Evolutionary conservation across 2,113 vertebrate species (phyloP), one percentile per base, ranked within the genome.

Genomic region (Equus quagga): DNA sequence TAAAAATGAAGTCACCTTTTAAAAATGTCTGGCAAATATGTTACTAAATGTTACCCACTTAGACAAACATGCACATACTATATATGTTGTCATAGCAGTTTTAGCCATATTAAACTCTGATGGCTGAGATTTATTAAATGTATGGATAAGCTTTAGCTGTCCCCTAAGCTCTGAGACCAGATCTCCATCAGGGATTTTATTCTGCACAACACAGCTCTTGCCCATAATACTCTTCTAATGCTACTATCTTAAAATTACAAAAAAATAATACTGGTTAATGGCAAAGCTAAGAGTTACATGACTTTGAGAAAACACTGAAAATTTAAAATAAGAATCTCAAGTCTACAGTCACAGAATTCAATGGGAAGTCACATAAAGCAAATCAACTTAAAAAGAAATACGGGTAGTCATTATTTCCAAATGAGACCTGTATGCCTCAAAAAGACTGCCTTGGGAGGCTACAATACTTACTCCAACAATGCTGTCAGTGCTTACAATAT

Each of bases 1-100:
- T 90, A 54, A 93, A 94, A 95, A 65, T 93, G 23, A 81, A 90
- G 69, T 60, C 58, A 93, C 7, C 83, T 94, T 84, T 62, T 54
- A 0, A 46, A 76, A 84, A 78, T 51, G 11, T 33, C 67, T 87
- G 65, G 58, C 17, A 93, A 90, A 83, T 26, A 80, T 56, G 36
- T 83, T 64, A 95, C 56, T 62, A 87, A 94, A 90, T 65, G 60
- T 65, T 92, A 89, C 1, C 65, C 19, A 60, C n/a, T 96, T 91
- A 79, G 33, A 89, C 33, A 95, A 76, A 69, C 41, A 28, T 65
- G 24, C 36, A 75, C n/a, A 87, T 26, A 70, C 19, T 73, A 75
- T 3, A 67, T 4, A 80, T 18, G 86, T 21, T 93, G 23, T 69
- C 26, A 72, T 13, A 73, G 36, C 65, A 83, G 33, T 58, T 92